A percentile compares a stretch with the other conserved stretches of the same genome.
These are phyloP conservation scores for Leucophenga montana DNA, from an alignment of 2,888 invertebrate species.

Conservation along the genomic window DNA sequence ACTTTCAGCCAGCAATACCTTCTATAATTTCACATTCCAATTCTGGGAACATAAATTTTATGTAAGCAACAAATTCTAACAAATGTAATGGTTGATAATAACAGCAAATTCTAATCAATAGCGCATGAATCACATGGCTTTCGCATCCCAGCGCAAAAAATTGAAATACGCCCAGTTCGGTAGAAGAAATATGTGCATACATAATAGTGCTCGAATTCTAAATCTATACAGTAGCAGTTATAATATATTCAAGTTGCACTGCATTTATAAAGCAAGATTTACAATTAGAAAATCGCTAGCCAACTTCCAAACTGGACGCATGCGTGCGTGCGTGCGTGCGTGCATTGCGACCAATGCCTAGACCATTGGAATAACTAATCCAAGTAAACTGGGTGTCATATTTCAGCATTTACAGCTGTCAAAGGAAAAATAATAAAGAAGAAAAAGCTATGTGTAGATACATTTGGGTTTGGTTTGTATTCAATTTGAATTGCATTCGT, in stretches of 20 bases:
- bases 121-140: constrained; percentile 40
- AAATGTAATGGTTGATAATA: constrained; percentile 40
- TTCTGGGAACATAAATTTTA: neutral
- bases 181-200: neutral
- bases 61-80: constrained; percentile 28
- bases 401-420: constrained; percentile 44
- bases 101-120: constrained; percentile 45
- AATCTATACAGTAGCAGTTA: too few relatives aligned
- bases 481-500: neutral
- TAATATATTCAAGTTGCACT: too few relatives aligned
- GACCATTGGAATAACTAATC: constrained; percentile 11
- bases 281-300: constrained; percentile 2
- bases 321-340: neutral
- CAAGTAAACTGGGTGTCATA: constrained; percentile 56
- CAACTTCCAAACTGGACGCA: neutral
- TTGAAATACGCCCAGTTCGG: constrained; percentile 39
- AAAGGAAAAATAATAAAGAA: neutral
- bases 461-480: neutral
- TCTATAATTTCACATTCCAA: neutral
- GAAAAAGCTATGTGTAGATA: neutral
- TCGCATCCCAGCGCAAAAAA: constrained; percentile 34
- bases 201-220: too few relatives aligned
- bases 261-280: neutral
- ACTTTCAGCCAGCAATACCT: too few relatives aligned
- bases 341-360: too few relatives aligned